These are phyloP conservation scores for Danionella dracula DNA, from an alignment of 2,797 vertebrate species.

Conservation along the genomic window DNA sequence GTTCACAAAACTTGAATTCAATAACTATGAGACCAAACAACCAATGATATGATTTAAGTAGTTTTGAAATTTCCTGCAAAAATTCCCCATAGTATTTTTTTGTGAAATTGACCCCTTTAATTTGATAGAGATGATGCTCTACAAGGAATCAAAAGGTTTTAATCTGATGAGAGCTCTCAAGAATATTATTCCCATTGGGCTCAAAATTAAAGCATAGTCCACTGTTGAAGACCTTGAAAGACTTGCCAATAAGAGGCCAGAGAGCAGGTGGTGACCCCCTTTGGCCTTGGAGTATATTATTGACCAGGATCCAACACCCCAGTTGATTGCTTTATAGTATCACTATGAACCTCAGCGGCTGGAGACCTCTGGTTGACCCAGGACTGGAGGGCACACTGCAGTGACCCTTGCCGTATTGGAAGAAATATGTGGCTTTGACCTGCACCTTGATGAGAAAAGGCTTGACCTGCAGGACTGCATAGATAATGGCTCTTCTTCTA, in stretches of 20 bases:
- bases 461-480: slow-evolving; percentile 59
- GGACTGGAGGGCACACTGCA: slow-evolving; percentile 53
- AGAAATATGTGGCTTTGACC: slow-evolving; percentile 79
- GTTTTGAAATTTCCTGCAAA: slow-evolving; percentile 22
- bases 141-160: slow-evolving; percentile 46
- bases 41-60: slow-evolving; percentile 10
- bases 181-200: slow-evolving; percentile 43
- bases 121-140: too few species aligned
- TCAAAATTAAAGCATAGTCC: slow-evolving; percentile 57
- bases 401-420: slow-evolving; percentile 75
- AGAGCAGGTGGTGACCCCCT: slow-evolving; percentile 73
- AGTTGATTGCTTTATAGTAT: slow-evolving; percentile 80
- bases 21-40: slow-evolving; percentile 17
- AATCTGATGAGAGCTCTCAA: slow-evolving; percentile 13
- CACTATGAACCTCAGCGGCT: slow-evolving; percentile 73
- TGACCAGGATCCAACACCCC: slow-evolving; percentile 64
- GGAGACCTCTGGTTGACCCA: slow-evolving; percentile 72
- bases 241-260: slow-evolving; percentile 69
- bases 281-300: slow-evolving; percentile 68
- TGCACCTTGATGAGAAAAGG: slow-evolving; percentile 61
- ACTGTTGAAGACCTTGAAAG: slow-evolving; percentile 54
- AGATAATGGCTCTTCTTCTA: slow-evolving; percentile 46
- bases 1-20: slow-evolving; percentile 24
- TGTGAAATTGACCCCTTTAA: too few species aligned
- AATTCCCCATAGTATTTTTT: too few species aligned